Base-by-base conservation (phyloP, 2,113 vertebrate species). In the Mirounga angustirostris region DNA sequence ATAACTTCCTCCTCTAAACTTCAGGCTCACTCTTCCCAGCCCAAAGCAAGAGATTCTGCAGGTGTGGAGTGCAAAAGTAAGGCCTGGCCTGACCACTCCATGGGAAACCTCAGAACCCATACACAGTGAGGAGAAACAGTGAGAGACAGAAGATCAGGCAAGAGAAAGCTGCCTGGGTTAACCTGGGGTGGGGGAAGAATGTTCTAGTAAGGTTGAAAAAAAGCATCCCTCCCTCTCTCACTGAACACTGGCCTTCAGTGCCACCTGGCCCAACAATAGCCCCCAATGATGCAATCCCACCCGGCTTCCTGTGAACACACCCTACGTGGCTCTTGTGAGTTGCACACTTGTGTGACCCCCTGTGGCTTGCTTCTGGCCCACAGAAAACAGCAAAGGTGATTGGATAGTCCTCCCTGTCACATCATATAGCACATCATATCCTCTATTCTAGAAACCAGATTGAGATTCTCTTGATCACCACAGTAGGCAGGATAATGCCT, bases 321-420 rank as follows among this genome's bases (percentile, higher is more conserved):
- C 43, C 4, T 8, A 5, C 0, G 0, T 16, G 21, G 26, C 1
- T 18, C 43, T 56, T n/a, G 24, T 24, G 52, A n/a, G 7, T 13
- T 22, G 7, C 15, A 28, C 5, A 12, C 5, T 36, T 13, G 8
- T 11, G 10, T 7, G 24, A 15, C 4, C 4, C 26, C 46, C n/a
- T 13, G 19, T 15, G 26, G 71, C 7, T 13, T 56, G 59, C 33
- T 84, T 71, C 92, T 54, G 73, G 26, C 16, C 78, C 61, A 36
- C 1, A 73, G 40, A 80, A 85, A 91, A 94, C 1, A 18, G 63
- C 30, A 84, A n/a, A 63, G 8, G n/a, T 61, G 73, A 63, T 1
- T 14, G 21, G 59, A 61, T 1, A 46, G n/a, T 36, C 56, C 78
- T 59, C 63, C 67, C 50, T 69, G 15, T 30, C 5, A 4, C 13